Percentiles rank a stretch among this genome's conserved stretches.
phyloP scores from a whole-genome alignment of 1,140 invertebrate species.

The Diprion similis region DNA sequence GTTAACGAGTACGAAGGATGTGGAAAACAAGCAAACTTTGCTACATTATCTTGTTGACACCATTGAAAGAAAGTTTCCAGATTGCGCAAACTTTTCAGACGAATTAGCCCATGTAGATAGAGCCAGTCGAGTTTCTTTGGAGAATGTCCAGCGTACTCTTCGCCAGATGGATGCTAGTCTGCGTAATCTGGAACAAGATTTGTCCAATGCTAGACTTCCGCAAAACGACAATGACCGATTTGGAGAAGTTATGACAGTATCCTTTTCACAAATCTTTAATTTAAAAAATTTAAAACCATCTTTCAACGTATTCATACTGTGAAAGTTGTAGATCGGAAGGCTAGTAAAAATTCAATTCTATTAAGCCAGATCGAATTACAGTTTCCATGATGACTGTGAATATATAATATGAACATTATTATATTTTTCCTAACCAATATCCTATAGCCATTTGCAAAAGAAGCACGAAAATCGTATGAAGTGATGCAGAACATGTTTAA shows the following conservation, averaged over 20 bases:
- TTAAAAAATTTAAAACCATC: slow-evolving; percentile 15
- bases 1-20: slow-evolving; percentile 92
- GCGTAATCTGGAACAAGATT: slow-evolving; percentile 85
- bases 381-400: slow-evolving; percentile 18
- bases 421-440: slow-evolving; percentile 28
- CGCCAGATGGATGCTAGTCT: slow-evolving; percentile 87
- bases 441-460: slow-evolving; percentile 73
- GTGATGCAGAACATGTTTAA: slow-evolving; percentile 92
- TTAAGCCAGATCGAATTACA: neutral
- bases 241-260: slow-evolving; percentile 82
- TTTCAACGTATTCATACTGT: slow-evolving; percentile 6
- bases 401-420: slow-evolving; percentile 25
- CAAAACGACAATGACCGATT: slow-evolving; percentile 85
- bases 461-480: slow-evolving; percentile 85
- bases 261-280: slow-evolving; percentile 58
- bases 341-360: neutral
- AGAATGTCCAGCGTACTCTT: slow-evolving; percentile 84
- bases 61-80: slow-evolving; percentile 88
- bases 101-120: slow-evolving; percentile 87
- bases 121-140: slow-evolving; percentile 84
- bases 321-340: too few relatives aligned
- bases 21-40: slow-evolving; percentile 91
- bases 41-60: slow-evolving; percentile 92
- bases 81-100: slow-evolving; percentile 82
- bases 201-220: slow-evolving; percentile 80